Percentiles rank a stretch among this genome's conserved stretches.
These are phyloP conservation scores for Petrolisthes manimaculis DNA, from an alignment of 2,888 invertebrate species.

Conservation along the genomic window DNA sequence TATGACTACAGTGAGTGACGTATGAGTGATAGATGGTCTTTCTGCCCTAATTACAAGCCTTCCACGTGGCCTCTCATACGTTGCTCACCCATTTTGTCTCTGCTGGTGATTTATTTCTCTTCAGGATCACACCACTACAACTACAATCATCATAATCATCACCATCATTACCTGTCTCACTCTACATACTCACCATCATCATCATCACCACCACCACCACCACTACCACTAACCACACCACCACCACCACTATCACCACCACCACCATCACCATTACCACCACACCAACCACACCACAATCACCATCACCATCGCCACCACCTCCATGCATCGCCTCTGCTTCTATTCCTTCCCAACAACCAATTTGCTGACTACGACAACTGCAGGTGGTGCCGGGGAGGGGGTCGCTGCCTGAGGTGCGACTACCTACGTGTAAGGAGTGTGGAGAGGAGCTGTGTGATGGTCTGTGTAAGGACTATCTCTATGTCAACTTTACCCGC, in stretches of 20 bases:
- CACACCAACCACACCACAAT: not conserved
- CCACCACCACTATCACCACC: not conserved
- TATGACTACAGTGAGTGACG: no score
- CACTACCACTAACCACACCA: not conserved
- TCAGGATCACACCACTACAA: no score
- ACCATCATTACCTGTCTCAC: not conserved
- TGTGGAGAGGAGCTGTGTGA: conserved; percentile 64
- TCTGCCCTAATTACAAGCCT: no score
- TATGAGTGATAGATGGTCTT: no score
- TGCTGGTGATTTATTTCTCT: no score
- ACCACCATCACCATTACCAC: not conserved
- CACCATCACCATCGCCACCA: not conserved
- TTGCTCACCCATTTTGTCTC: no score
- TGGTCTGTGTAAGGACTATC: conserved; percentile 73
- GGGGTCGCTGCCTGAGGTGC: conserved; percentile 60
- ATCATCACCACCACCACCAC: not conserved
- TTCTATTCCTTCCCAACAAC: not conserved
- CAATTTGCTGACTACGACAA: not conserved
- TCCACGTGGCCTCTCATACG: no score
- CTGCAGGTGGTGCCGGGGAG: conserved; percentile 60
- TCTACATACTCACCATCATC: not conserved
- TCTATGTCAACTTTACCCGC: conserved; percentile 75
- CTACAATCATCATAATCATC: no score
- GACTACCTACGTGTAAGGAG: conserved; percentile 58
- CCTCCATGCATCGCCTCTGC: not conserved